These are phyloP conservation scores for Augiades crinisus DNA, from an alignment of 2,888 invertebrate species.

Conservation along the genomic window DNA sequence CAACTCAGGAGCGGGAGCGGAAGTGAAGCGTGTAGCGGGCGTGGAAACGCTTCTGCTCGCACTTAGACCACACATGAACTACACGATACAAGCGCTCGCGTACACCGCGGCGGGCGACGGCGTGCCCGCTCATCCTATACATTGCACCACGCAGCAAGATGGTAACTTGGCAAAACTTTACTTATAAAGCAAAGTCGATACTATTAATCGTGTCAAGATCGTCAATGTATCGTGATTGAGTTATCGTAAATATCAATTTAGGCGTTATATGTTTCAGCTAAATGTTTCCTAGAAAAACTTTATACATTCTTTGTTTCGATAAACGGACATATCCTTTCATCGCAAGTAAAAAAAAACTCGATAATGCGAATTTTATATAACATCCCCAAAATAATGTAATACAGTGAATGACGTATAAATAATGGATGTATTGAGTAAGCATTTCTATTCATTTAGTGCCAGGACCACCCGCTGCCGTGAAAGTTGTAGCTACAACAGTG, in stretches of 20 bases:
- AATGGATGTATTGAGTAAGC: too few species aligned
- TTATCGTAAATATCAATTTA: too few species aligned
- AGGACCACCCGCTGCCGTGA: slow-evolving; percentile 91
- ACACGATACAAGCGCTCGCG: slow-evolving; percentile 92
- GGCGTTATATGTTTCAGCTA: too few species aligned
- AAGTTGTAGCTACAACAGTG: slow-evolving; percentile 90
- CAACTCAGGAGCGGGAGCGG: slow-evolving; percentile 76
- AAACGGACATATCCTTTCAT: too few species aligned
- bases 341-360: too few species aligned
- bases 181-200: too few species aligned
- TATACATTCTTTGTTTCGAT: too few species aligned
- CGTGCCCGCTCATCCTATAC: slow-evolving; percentile 87
- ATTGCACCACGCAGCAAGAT: slow-evolving; percentile 93
- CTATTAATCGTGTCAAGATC: too few species aligned
- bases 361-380: too few species aligned
- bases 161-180: slow-evolving; percentile 73
- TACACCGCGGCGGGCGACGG: slow-evolving; percentile 94
- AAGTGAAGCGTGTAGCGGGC: slow-evolving; percentile 89
- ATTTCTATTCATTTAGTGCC: slow-evolving; percentile 84
- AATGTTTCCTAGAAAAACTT: too few species aligned
- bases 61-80: slow-evolving; percentile 91
- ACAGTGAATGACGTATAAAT: too few species aligned
- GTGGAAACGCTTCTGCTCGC: slow-evolving; percentile 90
- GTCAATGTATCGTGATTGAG: neutral
- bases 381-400: too few species aligned